Conservation (phyloP, 30 jellyfish, hydroid and myxozoan genomes). For the Chrysaora quinquecirrha region DNA sequence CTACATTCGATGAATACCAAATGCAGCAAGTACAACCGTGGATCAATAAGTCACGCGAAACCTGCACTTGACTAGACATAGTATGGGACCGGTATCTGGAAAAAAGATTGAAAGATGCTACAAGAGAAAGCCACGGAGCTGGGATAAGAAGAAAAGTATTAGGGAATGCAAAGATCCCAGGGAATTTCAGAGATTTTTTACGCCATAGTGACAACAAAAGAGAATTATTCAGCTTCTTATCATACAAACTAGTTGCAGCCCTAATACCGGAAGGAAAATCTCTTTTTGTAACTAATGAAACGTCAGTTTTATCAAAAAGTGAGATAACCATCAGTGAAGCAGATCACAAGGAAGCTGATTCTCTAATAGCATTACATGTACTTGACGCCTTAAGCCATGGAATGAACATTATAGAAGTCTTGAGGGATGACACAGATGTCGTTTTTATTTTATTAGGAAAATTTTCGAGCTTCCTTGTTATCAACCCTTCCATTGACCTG, state of each 20-base stretch:
- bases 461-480: not conserved
- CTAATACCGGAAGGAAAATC: not conserved
- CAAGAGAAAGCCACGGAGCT: conserved; percentile 18
- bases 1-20: not conserved
- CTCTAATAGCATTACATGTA: conserved; percentile 26
- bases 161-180: not conserved
- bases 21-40: not conserved
- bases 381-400: conserved; percentile 28
- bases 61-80: conserved; percentile 13
- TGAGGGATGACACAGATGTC: conserved; percentile 43
- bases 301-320: conserved; percentile 1
- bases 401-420: not conserved
- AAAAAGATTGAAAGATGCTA: conserved; percentile 5
- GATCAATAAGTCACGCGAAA: not conserved
- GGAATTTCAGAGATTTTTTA: conserved; percentile 5
- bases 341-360: conserved; percentile 52
- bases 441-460: conserved; percentile 15
- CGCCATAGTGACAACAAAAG: conserved; percentile 15
- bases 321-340: conserved; percentile 24
- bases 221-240: conserved; percentile 2
- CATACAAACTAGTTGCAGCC: not conserved
- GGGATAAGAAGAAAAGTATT: not conserved
- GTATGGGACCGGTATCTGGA: conserved; percentile 11
- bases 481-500: conserved; percentile 15
- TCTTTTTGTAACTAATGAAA: conserved; percentile 11